Evolutionary conservation across 2,888 invertebrate species (phyloP), one percentile per base, ranked within the genome.

Genomic region (Agrochola circellaris): DNA sequence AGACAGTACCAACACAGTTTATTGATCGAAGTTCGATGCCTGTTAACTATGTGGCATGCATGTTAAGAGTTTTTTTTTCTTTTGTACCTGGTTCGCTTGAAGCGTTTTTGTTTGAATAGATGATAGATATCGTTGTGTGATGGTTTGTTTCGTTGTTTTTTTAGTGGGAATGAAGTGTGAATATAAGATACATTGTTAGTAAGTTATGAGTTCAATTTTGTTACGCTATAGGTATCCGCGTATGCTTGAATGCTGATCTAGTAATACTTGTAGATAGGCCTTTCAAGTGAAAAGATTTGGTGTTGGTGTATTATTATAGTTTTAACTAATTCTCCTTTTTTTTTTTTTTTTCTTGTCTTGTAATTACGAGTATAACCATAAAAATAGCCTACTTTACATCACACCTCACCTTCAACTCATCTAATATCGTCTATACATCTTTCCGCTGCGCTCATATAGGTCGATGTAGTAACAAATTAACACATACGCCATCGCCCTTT

Each of bases 21-120:
- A 91, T 92, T 91, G 92, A 93, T 93, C 90, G 86, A 84, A 83
- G 90, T 91, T 92, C 92, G 91, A 91, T 90, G 89, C 77, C 88
- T 87, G 87, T 82, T 89, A 87, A 83, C 89, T 79, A 80, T 89
- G 90, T 80, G 91, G 87, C 77, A 85, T 89, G 92, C 91, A 92
- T 93, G 89, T 84, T 91, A 92, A 93, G 62, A 65, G 51, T 42
- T 7, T 70, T 82, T 77, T 84, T 78, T 79, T 81, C 83, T 82
- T 81, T 87, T 86, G 79, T 86, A 78, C 75, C 76, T 75, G 71
- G 72, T 84, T 81, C 34, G 58, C 73, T 79, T 42, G 78, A 77
- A 79, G 61, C 70, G 73, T 81, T 87, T 79, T 80, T 79, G 72
- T 82, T 81, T 74, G 58, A 78, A 65, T 84, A 70, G 77, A 67